Evolutionary conservation across 2,888 invertebrate genomes (phyloP).

Genomic region (Polyommatus icarus): DNA sequence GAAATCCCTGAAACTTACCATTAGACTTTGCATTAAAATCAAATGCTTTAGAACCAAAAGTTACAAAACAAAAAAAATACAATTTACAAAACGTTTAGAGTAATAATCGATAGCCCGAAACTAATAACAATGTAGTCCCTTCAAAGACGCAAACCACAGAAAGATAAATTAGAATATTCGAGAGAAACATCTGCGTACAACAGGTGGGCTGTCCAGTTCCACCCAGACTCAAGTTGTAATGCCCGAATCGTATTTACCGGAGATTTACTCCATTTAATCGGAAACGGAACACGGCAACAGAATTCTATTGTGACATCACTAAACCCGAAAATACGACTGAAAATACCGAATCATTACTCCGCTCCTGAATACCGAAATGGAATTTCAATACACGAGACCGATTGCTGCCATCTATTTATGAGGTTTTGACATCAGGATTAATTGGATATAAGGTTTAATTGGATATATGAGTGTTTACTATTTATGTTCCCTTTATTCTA

Average conservation of each 20-base stretch:
- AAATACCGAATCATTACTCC: conserved; percentile 6
- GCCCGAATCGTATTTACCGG: background rate
- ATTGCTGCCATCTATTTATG: background rate
- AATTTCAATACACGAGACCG: background rate
- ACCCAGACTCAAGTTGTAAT: conserved; percentile 13
- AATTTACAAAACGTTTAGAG: background rate
- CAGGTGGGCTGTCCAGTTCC: conserved; percentile 15
- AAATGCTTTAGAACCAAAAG: background rate
- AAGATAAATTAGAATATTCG: background rate
- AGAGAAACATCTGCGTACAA: conserved; percentile 7
- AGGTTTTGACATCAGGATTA: background rate
- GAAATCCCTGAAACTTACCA: too few relatives aligned
- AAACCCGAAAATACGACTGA: conserved; percentile 15
- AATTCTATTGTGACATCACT: conserved; percentile 15
- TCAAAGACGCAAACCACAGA: background rate
- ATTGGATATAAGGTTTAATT: background rate
- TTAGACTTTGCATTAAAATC: too few relatives aligned
- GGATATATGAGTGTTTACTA: background rate
- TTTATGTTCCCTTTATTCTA: background rate
- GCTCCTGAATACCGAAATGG: background rate
- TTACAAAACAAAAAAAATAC: background rate
- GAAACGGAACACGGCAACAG: conserved; percentile 19
- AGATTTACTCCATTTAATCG: conserved; percentile 26
- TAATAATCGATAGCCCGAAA: background rate
- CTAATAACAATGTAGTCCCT: too few relatives aligned